Base-by-base conservation (phyloP, 2,888 invertebrate species). In the Synergus itoensis region DNA sequence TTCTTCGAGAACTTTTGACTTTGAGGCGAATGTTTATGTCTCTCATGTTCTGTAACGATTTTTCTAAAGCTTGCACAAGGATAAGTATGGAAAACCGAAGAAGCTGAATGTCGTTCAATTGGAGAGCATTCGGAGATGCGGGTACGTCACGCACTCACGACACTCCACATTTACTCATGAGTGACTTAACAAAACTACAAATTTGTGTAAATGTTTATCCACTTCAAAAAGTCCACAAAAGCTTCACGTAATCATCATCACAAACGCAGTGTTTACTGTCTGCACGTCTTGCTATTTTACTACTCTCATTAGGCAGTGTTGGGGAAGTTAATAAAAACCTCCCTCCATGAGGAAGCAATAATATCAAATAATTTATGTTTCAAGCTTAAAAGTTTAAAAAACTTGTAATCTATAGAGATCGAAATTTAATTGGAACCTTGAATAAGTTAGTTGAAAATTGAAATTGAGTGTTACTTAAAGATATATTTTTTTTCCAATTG, bases 51-150 rank as follows among this genome's bases (percentile, higher is more conserved):
- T 82, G 83, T 90, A 89, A 90, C 88, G 83, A 88, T 93, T 94
- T 94, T 93, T 94, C 94, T 95, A 94, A 96, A 97, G 95, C 95
- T 96, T 94, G 95, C 96, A 96, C 94, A 96, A 96, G 95, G 96
- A 96, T 95, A 96, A 96, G 93, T 95, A 95, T 94, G 96, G 96
- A 93, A 96, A 96, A 94, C 95, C 95, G 93, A 96, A 96, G 95
- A 95, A 95, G 94, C 95, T 96, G 94, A 95, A 94, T 94, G 94
- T 94, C 93, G 94, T 94, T 94, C 96, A 96, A 93, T 95, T 96
- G 94, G 95, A 95, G 94, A 95, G 94, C 93, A 95, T 96, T 94
- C 95, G 94, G 93, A 94, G 94, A 93, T 94, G 94, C 93, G 96
- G 96, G 96, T 96, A 96, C 94, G 95, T 85, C 85, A 87, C 83